Base-by-base conservation (phyloP, 2,113 vertebrate species). In the Colistium nudipinnis region DNA sequence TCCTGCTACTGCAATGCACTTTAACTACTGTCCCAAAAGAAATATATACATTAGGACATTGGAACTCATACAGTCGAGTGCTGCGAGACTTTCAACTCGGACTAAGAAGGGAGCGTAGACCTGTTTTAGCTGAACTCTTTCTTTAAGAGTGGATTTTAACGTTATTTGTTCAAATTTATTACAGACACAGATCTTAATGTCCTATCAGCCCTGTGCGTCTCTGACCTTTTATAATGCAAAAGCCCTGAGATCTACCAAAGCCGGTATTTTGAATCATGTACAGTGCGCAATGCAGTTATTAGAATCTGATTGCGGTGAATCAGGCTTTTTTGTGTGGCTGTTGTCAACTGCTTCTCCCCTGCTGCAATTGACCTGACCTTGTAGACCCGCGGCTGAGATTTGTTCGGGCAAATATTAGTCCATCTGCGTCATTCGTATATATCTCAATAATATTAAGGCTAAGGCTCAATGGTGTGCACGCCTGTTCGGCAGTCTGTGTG, bases 351-450 rank as follows among this genome's bases (percentile, higher is more conserved):
- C 48, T 41, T 30, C 59, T 64, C 28, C 7, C 9, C 0, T 22
- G 13, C 22, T 2, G n/a, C 45, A 45, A 30, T 62, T 70, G 52
- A 69, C 63, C 48, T 27, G 49, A 65, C 59, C 68, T 81, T 64
- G 52, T 28, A 59, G 69, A 74, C 44, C 24, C 55, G 24, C 48
- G 39, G 3, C n/a, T 44, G n/a, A 65, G 38, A 82, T 41, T 24
- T 54, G 25, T 68, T 62, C n/a, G 20, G 25, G 24, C 22, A 38
- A 53, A 33, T 24, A 36, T 31, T 24, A 31, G 44, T 30, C 7
- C 4, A 16, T 66, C 33, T 16, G 38, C 59, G 62, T 45, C 63
- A 28, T 62, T 51, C n/a, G n/a, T 64, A 69, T 47, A 70, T 65
- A 59, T 1, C 4, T 25, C 8, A 25, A 6, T 14, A 24, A 47